Conservation (phyloP, 2,113 vertebrate species). For the Oreochromis tanganicae region DNA sequence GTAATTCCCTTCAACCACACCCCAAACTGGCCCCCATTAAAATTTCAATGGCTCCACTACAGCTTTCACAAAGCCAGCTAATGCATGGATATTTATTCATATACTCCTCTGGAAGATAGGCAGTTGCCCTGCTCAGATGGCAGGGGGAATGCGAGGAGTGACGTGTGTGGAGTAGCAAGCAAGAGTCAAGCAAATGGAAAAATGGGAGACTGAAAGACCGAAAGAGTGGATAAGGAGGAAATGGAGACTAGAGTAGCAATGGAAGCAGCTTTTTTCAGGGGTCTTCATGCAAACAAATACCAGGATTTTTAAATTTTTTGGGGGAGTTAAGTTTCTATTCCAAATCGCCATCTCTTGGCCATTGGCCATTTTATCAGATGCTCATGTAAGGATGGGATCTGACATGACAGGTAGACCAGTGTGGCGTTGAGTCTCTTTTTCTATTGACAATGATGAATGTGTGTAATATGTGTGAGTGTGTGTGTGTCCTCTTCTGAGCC, state of each 20-base stretch:
- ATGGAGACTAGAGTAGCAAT: neutral
- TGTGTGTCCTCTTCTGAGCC: neutral
- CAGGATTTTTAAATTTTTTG: neutral
- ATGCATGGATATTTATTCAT: conserved; percentile 52
- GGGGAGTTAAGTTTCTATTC: neutral
- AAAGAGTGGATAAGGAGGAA: neutral
- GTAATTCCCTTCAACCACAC: neutral
- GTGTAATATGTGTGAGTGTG: neutral
- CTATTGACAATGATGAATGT: conserved; percentile 1
- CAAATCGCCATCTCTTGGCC: neutral
- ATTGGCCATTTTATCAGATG: neutral
- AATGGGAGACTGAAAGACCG: neutral
- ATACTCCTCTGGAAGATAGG: conserved; percentile 3
- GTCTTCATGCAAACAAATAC: neutral
- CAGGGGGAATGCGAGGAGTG: neutral
- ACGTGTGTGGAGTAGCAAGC: neutral
- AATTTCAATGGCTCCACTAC: conserved; percentile 7
- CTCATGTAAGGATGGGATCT: neutral
- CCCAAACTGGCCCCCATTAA: neutral
- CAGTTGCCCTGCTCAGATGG: neutral
- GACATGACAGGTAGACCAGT: neutral
- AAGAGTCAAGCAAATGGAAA: neutral
- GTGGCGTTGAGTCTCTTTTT: neutral
- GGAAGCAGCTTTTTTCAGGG: neutral
- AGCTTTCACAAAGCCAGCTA: neutral